Evolutionary conservation across 2,113 vertebrate species (phyloP), one percentile per base, ranked within the genome.

Genomic region (Poecile atricapillus): DNA sequence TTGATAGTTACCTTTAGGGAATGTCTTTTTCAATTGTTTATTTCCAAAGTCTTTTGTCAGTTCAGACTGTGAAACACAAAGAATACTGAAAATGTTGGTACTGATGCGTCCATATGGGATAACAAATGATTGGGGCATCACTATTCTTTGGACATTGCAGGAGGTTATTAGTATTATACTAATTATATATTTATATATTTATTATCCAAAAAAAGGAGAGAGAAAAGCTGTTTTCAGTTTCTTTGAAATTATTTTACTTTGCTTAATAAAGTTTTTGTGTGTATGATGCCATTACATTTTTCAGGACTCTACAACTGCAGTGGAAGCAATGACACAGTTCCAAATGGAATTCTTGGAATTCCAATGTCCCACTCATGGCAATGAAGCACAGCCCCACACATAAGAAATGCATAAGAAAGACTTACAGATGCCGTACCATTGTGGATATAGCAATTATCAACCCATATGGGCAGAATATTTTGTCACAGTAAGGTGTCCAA

Each of bases 1-100:
- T 97, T 98, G 98, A 98, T 98, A 94, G 97, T 92, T 98, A 98
- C 97, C 97, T 97, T 98, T 92, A 97, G 96, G 97, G 95, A 97
- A 97, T 97, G 97, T 96, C 97, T 97, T 97, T 98, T 98, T 95
- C 97, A 95, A 97, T 97, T 97, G 97, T 97, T 98, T 97, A 94
- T 97, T 97, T 98, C 96, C 89, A 71, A 96, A 97, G 91, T 87
- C 84, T 96, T 89, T 94, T 98, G 95, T 97, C 96, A 97, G 87
- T 96, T 97, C 90, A 96, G 95, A 94, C 92, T 87, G 92, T 75
- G 91, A 90, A 97, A 97, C 91, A 94, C 87, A 97, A 97, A 97
- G 92, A 96, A 96, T 85, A 65, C 81, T 95, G 92, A 97, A 96
- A 97, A 90, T 91, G 76, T 87, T 95, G 65, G 69, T 94, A 91